phyloP scores from a whole-genome alignment of 2,113 vertebrate species.

The Channa argus region DNA sequence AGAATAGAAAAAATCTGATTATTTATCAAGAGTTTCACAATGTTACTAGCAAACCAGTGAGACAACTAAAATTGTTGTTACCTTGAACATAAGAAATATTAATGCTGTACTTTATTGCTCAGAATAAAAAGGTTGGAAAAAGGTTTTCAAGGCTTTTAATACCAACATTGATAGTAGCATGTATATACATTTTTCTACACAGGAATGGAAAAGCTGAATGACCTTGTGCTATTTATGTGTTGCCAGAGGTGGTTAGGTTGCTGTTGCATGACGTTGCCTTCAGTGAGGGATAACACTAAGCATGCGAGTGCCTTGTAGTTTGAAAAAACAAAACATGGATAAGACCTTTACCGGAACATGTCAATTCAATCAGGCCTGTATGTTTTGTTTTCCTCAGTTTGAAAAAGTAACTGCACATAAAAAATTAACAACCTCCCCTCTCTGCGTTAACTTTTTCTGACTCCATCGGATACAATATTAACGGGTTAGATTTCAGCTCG shows the following conservation, averaged over 20 bases:
- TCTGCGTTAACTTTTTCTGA: slow-evolving; percentile 60
- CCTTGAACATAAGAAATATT: background rate
- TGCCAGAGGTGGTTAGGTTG: slow-evolving; percentile 29
- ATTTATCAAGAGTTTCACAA: too few relatives aligned
- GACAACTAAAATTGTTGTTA: background rate
- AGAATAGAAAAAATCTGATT: too few relatives aligned
- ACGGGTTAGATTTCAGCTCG: slow-evolving; percentile 53
- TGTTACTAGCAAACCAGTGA: background rate
- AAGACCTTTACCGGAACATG: slow-evolving; percentile 51
- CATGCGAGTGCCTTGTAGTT: slow-evolving; percentile 10
- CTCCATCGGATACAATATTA: slow-evolving; percentile 61
- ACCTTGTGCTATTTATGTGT: slow-evolving; percentile 50
- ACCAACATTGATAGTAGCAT: background rate
- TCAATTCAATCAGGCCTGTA: slow-evolving; percentile 55
- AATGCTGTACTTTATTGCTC: background rate
- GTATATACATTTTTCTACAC: slow-evolving; percentile 8
- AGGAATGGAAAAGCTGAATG: slow-evolving; percentile 26
- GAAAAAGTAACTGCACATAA: slow-evolving; percentile 56
- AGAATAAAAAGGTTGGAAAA: background rate
- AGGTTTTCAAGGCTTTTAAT: slow-evolving; percentile 18
- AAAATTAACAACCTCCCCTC: slow-evolving; percentile 63
- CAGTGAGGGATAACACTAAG: slow-evolving; percentile 26
- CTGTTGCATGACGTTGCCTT: slow-evolving; percentile 40
- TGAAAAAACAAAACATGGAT: background rate
- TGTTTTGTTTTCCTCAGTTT: slow-evolving; percentile 52